These are phyloP conservation scores for Drosophila truncata DNA, from an alignment of 1,140 invertebrate species.

Conservation along the genomic window DNA sequence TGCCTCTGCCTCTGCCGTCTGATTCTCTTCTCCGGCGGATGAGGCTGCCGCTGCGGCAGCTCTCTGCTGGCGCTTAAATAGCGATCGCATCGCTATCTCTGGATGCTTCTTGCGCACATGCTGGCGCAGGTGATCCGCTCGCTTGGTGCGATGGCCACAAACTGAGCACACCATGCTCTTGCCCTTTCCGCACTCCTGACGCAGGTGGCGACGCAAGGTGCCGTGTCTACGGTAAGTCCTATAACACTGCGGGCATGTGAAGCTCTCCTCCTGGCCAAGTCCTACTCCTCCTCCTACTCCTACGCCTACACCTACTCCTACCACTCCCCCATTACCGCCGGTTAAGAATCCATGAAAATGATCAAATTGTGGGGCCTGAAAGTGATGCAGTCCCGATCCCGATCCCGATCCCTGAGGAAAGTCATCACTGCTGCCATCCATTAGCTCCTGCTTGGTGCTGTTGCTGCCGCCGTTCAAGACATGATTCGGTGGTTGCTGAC, in stretches of 20 bases:
- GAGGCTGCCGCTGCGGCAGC: conserved; percentile 38
- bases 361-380: conserved; percentile 68
- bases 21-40: conserved; percentile 27
- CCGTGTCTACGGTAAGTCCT: conserved; percentile 87
- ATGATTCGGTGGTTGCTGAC: conserved; percentile 46
- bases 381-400: conserved; percentile 33
- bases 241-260: conserved; percentile 87
- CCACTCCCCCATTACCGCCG: conserved; percentile 14
- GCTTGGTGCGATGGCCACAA: conserved; percentile 86
- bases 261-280: conserved; percentile 69
- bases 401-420: conserved; percentile 49
- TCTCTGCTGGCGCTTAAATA: conserved; percentile 73
- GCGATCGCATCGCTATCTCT: conserved; percentile 80
- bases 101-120: conserved; percentile 85
- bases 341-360: conserved; percentile 54
- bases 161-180: conserved; percentile 86
- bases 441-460: conserved; percentile 45
- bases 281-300: background rate
- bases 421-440: conserved; percentile 49
- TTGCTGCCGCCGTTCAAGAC: conserved; percentile 39
- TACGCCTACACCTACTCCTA: conserved; percentile 3
- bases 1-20: conserved; percentile 9
- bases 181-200: conserved; percentile 87
- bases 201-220: conserved; percentile 87
- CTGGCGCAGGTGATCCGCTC: conserved; percentile 86